Conservation (phyloP, 64 coral and sea anemone species). For the Anthopleura sola region DNA sequence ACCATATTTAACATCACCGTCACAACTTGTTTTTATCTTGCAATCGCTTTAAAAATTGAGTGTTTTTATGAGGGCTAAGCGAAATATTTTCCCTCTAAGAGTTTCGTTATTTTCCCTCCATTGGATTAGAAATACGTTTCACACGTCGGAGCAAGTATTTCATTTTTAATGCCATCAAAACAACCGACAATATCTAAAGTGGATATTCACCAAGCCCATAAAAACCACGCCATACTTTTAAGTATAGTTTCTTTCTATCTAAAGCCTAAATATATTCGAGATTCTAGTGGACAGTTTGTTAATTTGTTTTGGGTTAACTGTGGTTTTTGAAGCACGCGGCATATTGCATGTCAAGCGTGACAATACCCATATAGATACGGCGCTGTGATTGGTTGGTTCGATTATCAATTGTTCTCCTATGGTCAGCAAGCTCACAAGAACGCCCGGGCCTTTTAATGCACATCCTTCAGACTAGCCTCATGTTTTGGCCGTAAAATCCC, state of each 20-base stretch:
- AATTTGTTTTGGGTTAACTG: constrained; percentile 29
- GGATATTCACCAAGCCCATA: background rate
- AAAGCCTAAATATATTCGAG: background rate
- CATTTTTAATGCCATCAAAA: background rate
- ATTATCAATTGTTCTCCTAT: constrained; percentile 49
- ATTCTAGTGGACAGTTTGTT: background rate
- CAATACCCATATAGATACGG: constrained; percentile 35
- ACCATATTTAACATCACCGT: background rate
- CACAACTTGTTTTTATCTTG: constrained; percentile 1
- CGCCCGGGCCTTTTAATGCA: constrained; percentile 52
- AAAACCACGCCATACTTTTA: background rate
- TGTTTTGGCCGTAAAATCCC: constrained; percentile 44
- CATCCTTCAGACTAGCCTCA: constrained; percentile 24
- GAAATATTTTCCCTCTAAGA: background rate
- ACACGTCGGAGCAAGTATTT: background rate
- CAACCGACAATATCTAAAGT: background rate
- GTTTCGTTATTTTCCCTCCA: background rate
- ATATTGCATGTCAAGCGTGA: constrained; percentile 65
- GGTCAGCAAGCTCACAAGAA: constrained; percentile 51
- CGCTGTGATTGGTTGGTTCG: constrained; percentile 46
- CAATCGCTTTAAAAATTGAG: background rate
- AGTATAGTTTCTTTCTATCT: background rate
- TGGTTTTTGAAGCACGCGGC: constrained; percentile 38
- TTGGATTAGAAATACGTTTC: background rate
- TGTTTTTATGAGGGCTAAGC: background rate